phyloP scores from a whole-genome alignment of 2,888 invertebrate species.

The Barypeithes pellucidus region DNA sequence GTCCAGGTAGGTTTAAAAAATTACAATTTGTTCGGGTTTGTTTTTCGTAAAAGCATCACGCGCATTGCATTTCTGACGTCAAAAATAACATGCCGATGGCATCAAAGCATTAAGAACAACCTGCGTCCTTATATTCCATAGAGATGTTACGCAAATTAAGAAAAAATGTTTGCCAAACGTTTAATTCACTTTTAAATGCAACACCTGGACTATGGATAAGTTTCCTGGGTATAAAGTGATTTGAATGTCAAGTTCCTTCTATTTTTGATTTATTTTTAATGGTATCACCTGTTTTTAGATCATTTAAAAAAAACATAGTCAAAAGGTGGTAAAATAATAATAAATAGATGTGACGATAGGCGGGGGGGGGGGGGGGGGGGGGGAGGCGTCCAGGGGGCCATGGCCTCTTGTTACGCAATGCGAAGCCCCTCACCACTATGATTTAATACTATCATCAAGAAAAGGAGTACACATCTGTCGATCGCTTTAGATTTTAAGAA shows the following conservation, averaged over 20 bases:
- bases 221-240: slow-evolving; percentile 1
- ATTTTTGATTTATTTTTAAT: slow-evolving; percentile 6
- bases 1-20: neutral
- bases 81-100: neutral
- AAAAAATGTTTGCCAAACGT: slow-evolving; percentile 12
- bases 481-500: too few species aligned
- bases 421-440: too few species aligned
- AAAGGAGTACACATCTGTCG: too few species aligned
- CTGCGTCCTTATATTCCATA: slow-evolving; percentile 1
- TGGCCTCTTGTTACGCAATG: too few species aligned
- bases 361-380: too few species aligned
- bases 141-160: slow-evolving; percentile 5
- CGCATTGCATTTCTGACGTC: slow-evolving; percentile 1
- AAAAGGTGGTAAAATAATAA: too few species aligned
- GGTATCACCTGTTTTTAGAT: neutral
- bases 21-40: neutral
- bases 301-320: too few species aligned
- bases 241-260: slow-evolving; percentile 24
- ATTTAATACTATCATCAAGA: too few species aligned
- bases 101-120: neutral
- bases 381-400: too few species aligned
- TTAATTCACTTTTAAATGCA: slow-evolving; percentile 10
- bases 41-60: neutral
- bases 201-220: neutral
- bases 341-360: too few species aligned